Evolutionary conservation across 2,888 invertebrate species (phyloP).

Genomic region (Drosophila sordidula): DNA sequence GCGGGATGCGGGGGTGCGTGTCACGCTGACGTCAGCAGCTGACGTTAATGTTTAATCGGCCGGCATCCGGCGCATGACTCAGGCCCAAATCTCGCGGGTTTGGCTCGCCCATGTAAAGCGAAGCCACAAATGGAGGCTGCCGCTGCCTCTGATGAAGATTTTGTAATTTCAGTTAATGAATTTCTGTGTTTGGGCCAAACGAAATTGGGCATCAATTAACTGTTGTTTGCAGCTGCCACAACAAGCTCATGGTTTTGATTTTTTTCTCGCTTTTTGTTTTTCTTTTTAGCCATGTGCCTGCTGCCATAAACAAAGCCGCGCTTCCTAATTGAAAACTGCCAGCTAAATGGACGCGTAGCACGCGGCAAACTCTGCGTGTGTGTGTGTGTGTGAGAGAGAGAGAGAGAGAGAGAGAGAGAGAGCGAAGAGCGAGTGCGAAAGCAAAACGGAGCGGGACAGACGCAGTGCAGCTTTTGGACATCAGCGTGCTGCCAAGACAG

Average conservation of each 20-base stretch:
- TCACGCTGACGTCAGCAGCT: constrained; percentile 14
- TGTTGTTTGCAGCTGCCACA: constrained; percentile 44
- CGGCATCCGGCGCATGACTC: constrained; percentile 48
- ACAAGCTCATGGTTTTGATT: constrained; percentile 24
- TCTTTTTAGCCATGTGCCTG: constrained; percentile 71
- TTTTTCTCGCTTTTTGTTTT: constrained; percentile 17
- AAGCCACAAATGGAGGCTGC: constrained; percentile 25
- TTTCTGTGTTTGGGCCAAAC: constrained; percentile 27
- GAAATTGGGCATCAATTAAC: constrained; percentile 49
- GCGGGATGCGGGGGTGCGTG: constrained; percentile 3
- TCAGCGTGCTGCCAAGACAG: constrained; percentile 32
- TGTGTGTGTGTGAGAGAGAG: constrained; percentile 15
- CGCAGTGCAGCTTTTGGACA: constrained; percentile 42
- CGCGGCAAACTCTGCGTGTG: constrained; percentile 19
- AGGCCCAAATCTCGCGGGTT: constrained; percentile 31
- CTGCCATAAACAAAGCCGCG: constrained; percentile 66
- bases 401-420: constrained; percentile 32
- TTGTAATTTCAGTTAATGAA: constrained; percentile 58
- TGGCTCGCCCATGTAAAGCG: constrained; percentile 42
- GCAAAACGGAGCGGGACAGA: constrained; percentile 14
- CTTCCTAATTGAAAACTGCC: constrained; percentile 76
- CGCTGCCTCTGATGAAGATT: constrained; percentile 28
- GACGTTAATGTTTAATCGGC: constrained; percentile 1
- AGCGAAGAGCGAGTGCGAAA: constrained; percentile 31
- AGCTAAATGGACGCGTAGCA: constrained; percentile 75